Percentiles rank a stretch among this genome's conserved stretches.
These are phyloP conservation scores for Cotesia chilonis DNA, from an alignment of 1,140 invertebrate genomes.

Conservation along the genomic window DNA sequence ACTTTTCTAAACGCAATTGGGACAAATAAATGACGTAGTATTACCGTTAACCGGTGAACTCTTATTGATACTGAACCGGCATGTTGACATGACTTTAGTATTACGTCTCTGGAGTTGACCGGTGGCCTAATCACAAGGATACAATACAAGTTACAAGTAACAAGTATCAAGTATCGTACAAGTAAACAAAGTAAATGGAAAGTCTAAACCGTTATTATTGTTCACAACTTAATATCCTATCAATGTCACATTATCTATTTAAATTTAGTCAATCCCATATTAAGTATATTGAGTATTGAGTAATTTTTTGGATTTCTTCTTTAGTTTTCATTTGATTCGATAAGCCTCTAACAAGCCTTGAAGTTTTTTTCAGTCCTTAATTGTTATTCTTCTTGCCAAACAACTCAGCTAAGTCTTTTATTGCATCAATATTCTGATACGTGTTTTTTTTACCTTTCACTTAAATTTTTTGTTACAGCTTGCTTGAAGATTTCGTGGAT, in stretches of 20 bases:
- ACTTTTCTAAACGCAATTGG: conserved; percentile 52
- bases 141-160: conserved; percentile 4
- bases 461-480: too few relatives aligned
- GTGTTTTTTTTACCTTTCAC: too few relatives aligned
- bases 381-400: too few relatives aligned
- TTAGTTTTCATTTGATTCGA: too few relatives aligned
- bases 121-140: conserved; percentile 17
- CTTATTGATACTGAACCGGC: background rate
- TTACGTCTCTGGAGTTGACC: conserved; percentile 1
- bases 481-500: too few relatives aligned
- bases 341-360: too few relatives aligned
- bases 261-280: conserved; percentile 17
- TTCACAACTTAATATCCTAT: conserved; percentile 40
- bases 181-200: conserved; percentile 41
- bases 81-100: conserved; percentile 25
- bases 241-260: conserved; percentile 34
- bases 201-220: conserved; percentile 50
- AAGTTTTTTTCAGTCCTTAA: too few relatives aligned
- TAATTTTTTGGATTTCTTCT: too few relatives aligned
- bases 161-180: background rate
- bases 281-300: background rate
- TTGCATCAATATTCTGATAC: too few relatives aligned
- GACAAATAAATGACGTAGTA: conserved; percentile 44
- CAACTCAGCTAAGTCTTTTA: too few relatives aligned
- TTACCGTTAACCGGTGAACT: conserved; percentile 51